phyloP scores from a whole-genome alignment of 2,113 vertebrate genomes.

The Arothron firmamentum region DNA sequence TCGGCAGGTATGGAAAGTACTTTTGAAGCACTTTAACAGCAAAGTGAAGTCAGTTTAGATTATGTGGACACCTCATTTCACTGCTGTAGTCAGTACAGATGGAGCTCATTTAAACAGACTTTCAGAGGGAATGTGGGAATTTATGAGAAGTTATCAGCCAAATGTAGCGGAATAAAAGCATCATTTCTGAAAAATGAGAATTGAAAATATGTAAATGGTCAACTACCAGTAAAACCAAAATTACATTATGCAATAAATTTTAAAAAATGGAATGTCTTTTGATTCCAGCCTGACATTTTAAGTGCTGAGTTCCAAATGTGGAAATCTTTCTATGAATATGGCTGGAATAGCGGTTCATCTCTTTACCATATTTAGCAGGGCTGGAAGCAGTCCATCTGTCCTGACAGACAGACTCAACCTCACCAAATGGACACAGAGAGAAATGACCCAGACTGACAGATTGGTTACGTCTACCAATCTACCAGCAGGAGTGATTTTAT shows the following conservation, averaged over 20 bases:
- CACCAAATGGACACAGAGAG: constrained; percentile 15
- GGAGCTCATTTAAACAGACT: background rate
- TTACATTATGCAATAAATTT: too few species aligned
- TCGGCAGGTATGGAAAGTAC: too few species aligned
- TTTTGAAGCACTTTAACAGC: too few species aligned
- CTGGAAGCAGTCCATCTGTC: constrained; percentile 27
- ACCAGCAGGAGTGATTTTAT: background rate
- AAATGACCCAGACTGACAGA: background rate
- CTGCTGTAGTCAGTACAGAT: background rate
- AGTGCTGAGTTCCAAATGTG: background rate
- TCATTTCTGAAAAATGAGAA: too few species aligned
- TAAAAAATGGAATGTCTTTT: too few species aligned
- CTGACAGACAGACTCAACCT: constrained; percentile 13
- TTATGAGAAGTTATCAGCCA: too few species aligned
- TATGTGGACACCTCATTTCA: background rate
- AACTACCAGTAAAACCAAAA: background rate
- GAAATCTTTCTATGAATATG: background rate
- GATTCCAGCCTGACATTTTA: background rate
- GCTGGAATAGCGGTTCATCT: constrained; percentile 1
- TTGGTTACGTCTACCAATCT: background rate
- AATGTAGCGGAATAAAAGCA: too few species aligned
- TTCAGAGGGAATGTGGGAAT: background rate
- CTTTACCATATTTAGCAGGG: constrained; percentile 12
- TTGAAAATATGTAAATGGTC: too few species aligned
- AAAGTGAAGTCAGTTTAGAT: too few species aligned